Evolutionary conservation across 2,797 vertebrate genomes (phyloP).

Genomic region (Danio albolineatus): DNA sequence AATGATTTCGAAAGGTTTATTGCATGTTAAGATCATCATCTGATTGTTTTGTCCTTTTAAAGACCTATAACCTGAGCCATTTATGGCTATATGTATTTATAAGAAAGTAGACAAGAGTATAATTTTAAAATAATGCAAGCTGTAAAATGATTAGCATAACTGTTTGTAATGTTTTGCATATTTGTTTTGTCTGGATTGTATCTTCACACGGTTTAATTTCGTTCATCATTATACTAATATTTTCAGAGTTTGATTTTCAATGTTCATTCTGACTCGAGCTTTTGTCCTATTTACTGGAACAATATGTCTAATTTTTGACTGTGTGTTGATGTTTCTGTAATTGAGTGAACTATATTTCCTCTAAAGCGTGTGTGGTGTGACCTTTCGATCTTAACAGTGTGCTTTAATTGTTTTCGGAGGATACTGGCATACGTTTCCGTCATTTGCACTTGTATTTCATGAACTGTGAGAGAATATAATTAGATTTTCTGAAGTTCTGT

Average conservation of each 20-base stretch:
- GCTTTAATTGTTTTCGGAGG: neutral
- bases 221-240: neutral
- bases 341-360: constrained; percentile 23
- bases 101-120: neutral
- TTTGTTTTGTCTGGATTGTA: constrained; percentile 21
- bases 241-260: constrained; percentile 1
- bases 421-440: neutral
- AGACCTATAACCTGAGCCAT: neutral
- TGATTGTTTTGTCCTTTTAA: constrained; percentile 31
- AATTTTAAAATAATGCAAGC: neutral
- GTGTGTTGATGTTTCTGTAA: constrained; percentile 51
- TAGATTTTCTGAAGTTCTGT: constrained; percentile 12
- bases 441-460: constrained; percentile 29
- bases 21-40: constrained; percentile 22
- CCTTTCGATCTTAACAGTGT: neutral
- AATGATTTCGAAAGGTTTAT: constrained; percentile 39
- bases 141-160: neutral
- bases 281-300: constrained; percentile 19
- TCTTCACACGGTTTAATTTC: constrained; percentile 3
- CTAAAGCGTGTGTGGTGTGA: neutral
- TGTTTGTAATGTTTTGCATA: neutral
- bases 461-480: neutral
- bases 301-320: constrained; percentile 26
- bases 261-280: constrained; percentile 16
- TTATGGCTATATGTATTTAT: constrained; percentile 6